Conservation (phyloP, 2,113 vertebrate genomes). For the Coptodon rendalli region DNA sequence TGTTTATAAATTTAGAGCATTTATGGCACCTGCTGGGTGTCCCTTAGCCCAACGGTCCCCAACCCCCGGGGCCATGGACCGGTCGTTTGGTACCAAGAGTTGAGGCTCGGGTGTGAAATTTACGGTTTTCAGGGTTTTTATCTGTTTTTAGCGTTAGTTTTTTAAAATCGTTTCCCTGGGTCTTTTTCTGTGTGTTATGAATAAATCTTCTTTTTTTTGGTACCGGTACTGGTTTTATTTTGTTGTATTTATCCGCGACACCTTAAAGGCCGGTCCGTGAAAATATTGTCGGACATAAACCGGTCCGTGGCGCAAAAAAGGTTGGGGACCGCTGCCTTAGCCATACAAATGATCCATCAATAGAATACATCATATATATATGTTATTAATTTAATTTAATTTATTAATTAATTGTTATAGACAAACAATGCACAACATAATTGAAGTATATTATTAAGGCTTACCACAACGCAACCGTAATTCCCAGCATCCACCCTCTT, state of each 20-base stretch:
- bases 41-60: not conserved
- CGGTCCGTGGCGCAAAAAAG: not conserved
- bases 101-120: not conserved
- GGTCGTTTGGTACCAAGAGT: not conserved
- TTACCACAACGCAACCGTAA: conserved; percentile 92
- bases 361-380: not conserved
- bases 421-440: not conserved
- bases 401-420: not conserved
- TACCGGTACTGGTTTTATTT: not conserved
- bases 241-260: not conserved
- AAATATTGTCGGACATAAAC: not conserved
- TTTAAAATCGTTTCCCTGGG: too few species aligned
- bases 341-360: not conserved
- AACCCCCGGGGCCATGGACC: not conserved
- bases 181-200: not conserved
- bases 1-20: not conserved
- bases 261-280: not conserved
- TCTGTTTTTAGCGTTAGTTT: not conserved
- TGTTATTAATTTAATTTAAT: not conserved
- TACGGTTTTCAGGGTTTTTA: not conserved
- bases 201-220: not conserved
- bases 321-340: not conserved
- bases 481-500: conserved; percentile 97
- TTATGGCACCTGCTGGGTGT: not conserved
- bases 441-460: not conserved